phyloP scores from a whole-genome alignment of 2,797 vertebrate species.

The Lates japonicus region DNA sequence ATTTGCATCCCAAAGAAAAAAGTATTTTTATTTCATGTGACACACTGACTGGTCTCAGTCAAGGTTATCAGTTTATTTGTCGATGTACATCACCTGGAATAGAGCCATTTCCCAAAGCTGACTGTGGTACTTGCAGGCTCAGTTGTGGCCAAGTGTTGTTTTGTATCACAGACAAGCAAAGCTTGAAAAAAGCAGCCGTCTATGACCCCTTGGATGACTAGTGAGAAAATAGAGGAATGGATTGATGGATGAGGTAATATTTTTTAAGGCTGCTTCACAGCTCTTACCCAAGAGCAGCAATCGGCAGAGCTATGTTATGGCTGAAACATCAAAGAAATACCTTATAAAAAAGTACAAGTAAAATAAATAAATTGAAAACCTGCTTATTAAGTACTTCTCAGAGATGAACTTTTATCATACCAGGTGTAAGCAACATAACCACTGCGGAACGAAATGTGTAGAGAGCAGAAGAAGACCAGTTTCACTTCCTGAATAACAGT shows the following conservation, averaged over 20 bases:
- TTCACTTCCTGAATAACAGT: conserved; percentile 66
- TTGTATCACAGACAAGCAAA: neutral
- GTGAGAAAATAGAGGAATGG: neutral
- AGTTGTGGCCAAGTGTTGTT: neutral
- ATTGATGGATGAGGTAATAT: neutral
- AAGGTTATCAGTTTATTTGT: neutral
- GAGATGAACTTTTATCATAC: neutral
- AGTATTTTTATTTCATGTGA: neutral
- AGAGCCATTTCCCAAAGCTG: neutral
- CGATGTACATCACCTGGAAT: neutral
- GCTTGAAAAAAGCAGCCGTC: neutral
- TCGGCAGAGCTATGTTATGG: neutral
- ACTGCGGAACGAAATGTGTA: conserved; percentile 3
- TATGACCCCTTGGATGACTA: neutral
- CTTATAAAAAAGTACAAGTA: neutral
- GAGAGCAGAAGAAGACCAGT: conserved; percentile 19
- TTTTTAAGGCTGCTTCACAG: neutral
- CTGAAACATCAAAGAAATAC: conserved; percentile 1
- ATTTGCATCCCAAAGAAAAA: neutral
- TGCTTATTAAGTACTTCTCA: neutral
- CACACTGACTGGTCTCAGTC: neutral
- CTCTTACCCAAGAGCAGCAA: neutral
- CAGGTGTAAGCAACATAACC: neutral
- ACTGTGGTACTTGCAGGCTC: neutral
- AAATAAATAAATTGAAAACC: neutral